Percentiles rank a stretch among this genome's conserved stretches.
Conservation (phyloP, 2,888 invertebrate genomes). For the Calephelis perditalis region DNA sequence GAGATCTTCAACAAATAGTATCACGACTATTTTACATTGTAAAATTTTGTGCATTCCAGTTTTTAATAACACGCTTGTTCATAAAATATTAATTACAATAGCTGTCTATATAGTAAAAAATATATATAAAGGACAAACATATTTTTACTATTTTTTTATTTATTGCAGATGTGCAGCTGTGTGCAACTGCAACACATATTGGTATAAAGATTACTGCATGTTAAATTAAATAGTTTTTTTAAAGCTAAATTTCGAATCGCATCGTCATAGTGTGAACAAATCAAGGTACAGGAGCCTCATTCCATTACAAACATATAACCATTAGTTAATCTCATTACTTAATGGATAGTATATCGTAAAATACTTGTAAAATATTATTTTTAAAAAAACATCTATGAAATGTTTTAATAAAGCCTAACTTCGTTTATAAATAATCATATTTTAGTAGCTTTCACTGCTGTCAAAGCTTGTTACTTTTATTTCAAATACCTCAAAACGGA, state of each 20-base stretch:
- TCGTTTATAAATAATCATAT: neutral
- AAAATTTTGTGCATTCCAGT: too few relatives aligned
- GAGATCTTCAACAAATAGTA: too few relatives aligned
- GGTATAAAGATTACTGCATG: conserved; percentile 66
- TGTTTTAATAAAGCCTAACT: conserved; percentile 10
- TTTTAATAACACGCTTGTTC: too few relatives aligned
- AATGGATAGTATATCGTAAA: conserved; percentile 24
- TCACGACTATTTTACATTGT: too few relatives aligned
- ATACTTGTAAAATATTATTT: conserved; percentile 17
- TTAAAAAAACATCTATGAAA: conserved; percentile 8
- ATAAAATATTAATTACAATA: too few relatives aligned
- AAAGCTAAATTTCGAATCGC: conserved; percentile 57
- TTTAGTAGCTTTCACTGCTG: too few relatives aligned
- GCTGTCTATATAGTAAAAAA: too few relatives aligned
- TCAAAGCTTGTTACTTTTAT: too few relatives aligned
- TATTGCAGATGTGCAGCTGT: conserved; percentile 54
- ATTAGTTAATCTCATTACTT: conserved; percentile 23
- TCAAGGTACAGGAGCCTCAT: conserved; percentile 14
- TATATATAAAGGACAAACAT: neutral
- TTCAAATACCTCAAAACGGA: too few relatives aligned
- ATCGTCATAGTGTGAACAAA: conserved; percentile 40
- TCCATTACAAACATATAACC: conserved; percentile 19
- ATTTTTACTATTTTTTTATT: conserved; percentile 11
- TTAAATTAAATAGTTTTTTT: conserved; percentile 61
- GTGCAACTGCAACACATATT: conserved; percentile 72